Evolutionary conservation across 2,797 vertebrate genomes (phyloP).

Genomic region (Enteromius paludinosus): DNA sequence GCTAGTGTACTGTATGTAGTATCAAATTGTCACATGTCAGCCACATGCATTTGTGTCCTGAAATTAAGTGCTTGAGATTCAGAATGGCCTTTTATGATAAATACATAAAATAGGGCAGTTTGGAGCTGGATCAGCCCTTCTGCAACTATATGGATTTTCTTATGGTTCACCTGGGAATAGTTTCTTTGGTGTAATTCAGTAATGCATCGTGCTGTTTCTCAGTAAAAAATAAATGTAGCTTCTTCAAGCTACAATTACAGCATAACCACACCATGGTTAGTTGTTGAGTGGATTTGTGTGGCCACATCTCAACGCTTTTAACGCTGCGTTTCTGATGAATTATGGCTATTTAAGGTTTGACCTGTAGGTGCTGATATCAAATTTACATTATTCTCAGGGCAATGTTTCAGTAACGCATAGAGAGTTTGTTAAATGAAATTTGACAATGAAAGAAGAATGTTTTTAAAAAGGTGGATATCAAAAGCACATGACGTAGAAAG

Average conservation of each 20-base stretch:
- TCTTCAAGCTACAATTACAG: neutral
- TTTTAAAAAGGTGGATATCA: no score
- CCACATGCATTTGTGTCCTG: neutral
- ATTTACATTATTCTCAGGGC: neutral
- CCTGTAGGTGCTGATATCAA: neutral
- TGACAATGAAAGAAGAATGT: no score
- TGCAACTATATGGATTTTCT: neutral
- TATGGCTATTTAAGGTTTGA: neutral
- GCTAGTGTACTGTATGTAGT: neutral
- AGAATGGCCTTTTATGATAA: neutral
- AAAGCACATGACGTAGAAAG: no score
- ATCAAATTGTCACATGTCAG: neutral
- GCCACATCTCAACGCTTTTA: neutral
- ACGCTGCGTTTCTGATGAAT: no score
- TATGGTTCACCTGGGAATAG: slow-evolving; percentile 61
- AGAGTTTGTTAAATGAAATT: no score
- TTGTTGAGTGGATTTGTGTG: slow-evolving; percentile 53
- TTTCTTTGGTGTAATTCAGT: slow-evolving; percentile 62
- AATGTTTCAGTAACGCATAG: neutral
- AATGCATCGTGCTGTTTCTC: slow-evolving; percentile 64
- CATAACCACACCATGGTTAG: neutral
- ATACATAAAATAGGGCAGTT: neutral
- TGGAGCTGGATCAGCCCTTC: neutral
- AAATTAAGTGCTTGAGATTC: slow-evolving; percentile 1
- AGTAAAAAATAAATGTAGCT: slow-evolving; percentile 40